Conservation (phyloP, 2,797 vertebrate species). For the Tragopan temminckii region DNA sequence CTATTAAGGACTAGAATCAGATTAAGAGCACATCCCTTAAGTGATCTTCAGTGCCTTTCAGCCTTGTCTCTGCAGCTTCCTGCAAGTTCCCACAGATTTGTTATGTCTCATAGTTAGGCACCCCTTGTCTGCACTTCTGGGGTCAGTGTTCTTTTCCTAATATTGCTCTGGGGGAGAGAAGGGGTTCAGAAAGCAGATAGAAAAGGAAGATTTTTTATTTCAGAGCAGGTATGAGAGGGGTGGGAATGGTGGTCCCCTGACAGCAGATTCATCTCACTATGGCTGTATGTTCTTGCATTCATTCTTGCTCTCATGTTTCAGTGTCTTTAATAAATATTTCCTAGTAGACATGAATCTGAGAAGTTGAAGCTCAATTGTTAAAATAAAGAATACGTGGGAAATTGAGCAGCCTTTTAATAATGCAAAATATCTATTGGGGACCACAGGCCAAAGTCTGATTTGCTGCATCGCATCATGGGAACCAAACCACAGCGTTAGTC, state of each 20-base stretch:
- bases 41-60: not conserved
- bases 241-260: not conserved
- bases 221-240: fast-evolving
- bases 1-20: not conserved
- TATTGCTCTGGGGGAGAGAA: not conserved
- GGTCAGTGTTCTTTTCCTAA: not conserved
- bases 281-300: not conserved
- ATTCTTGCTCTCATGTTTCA: not conserved
- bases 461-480: not conserved
- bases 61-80: not conserved
- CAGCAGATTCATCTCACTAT: fast-evolving
- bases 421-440: not conserved
- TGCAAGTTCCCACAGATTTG: not conserved
- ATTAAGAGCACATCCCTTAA: not conserved
- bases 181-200: not conserved
- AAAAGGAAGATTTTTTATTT: not conserved
- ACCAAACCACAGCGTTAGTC: not conserved
- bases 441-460: not conserved
- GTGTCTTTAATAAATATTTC: not conserved
- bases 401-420: not conserved
- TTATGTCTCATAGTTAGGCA: not conserved
- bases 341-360: not conserved
- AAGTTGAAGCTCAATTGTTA: not conserved
- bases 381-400: not conserved
- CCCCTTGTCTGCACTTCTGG: not conserved